Evolutionary conservation across 2,113 vertebrate species (phyloP).

Genomic region (Mugil cephalus): DNA sequence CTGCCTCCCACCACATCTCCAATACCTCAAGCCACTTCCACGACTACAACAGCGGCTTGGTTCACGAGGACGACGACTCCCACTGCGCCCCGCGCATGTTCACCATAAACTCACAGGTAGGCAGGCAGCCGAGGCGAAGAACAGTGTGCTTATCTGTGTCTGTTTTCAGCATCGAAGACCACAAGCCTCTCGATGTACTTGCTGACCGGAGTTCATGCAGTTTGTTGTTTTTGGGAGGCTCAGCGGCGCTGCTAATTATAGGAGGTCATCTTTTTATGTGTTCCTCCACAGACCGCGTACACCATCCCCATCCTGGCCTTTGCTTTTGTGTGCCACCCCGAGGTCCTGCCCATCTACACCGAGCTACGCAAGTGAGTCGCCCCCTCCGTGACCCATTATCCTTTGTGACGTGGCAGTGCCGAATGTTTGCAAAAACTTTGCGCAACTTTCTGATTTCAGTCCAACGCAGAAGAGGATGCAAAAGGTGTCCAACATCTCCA

Average conservation of each 20-base stretch:
- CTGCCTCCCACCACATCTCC: slow-evolving; percentile 38
- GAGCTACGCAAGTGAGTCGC: slow-evolving; percentile 94
- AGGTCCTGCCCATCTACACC: slow-evolving; percentile 98
- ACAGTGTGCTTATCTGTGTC: background rate
- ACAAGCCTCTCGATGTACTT: background rate
- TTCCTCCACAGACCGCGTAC: slow-evolving; percentile 90
- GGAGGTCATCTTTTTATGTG: slow-evolving; percentile 25
- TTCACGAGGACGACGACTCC: slow-evolving; percentile 62
- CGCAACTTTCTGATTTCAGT: slow-evolving; percentile 77
- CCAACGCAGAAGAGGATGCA: slow-evolving; percentile 95
- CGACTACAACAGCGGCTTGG: slow-evolving; percentile 72
- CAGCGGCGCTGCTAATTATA: slow-evolving; percentile 4
- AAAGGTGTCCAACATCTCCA: slow-evolving; percentile 95
- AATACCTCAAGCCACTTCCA: slow-evolving; percentile 63
- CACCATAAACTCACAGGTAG: slow-evolving; percentile 94
- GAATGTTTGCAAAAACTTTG: slow-evolving; percentile 22
- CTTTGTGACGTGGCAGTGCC: slow-evolving; percentile 7
- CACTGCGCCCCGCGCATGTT: slow-evolving; percentile 89
- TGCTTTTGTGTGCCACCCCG: slow-evolving; percentile 97
- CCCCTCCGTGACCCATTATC: background rate
- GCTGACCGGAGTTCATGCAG: background rate
- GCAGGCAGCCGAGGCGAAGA: slow-evolving; percentile 17
- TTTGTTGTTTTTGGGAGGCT: slow-evolving; percentile 8
- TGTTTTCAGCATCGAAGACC: background rate
- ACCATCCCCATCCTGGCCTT: slow-evolving; percentile 98